Evolutionary conservation across 2,888 invertebrate genomes (phyloP).

Genomic region (Spisula subtruncata): DNA sequence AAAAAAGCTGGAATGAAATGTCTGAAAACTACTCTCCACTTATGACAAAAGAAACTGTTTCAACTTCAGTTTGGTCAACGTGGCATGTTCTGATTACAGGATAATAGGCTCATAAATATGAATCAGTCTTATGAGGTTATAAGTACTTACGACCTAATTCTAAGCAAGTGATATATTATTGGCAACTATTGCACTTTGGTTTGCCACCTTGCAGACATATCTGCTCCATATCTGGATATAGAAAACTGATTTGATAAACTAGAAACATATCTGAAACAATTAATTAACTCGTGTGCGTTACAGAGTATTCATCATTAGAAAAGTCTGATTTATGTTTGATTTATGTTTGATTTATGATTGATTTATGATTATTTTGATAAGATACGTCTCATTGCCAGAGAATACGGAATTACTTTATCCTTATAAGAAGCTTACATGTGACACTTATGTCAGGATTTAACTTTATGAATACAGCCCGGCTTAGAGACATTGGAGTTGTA

Average conservation of each 20-base stretch:
- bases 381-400: neutral
- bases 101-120: no score
- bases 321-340: neutral
- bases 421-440: neutral
- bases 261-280: neutral
- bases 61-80: no score
- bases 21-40: no score
- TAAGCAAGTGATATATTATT: no score
- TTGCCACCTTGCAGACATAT: neutral
- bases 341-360: neutral
- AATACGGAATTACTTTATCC: neutral
- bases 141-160: no score
- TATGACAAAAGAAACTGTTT: no score
- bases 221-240: neutral
- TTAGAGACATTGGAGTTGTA: no score
- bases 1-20: no score
- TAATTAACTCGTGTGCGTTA: neutral
- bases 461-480: neutral
- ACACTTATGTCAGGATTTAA: neutral
- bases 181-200: no score
- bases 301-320: neutral
- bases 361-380: neutral
- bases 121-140: no score
- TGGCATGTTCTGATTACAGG: no score
- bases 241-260: neutral